These are phyloP conservation scores for Drosophila greeni DNA, from an alignment of 2,888 invertebrate species.

Conservation along the genomic window DNA sequence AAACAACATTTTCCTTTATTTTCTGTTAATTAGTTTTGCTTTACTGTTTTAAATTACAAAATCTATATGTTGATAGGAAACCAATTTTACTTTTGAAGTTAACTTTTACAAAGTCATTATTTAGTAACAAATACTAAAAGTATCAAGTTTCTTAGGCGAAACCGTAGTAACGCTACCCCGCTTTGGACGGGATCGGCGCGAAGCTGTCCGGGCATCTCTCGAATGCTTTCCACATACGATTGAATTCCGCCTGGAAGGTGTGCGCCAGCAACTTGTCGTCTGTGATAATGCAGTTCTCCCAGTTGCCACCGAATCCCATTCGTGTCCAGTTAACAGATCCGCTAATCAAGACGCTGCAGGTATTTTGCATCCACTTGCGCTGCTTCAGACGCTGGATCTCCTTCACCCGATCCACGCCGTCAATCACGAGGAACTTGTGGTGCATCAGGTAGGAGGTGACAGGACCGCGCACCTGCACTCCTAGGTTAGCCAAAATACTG, in stretches of 20 bases:
- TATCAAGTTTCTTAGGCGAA: neutral
- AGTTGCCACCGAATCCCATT: constrained; percentile 75
- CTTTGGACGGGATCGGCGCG: neutral
- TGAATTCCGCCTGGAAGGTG: constrained; percentile 70
- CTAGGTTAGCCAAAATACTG: constrained; percentile 37
- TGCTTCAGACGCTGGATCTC: constrained; percentile 8
- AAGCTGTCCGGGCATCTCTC: neutral
- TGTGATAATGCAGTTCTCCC: constrained; percentile 75
- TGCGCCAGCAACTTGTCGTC: constrained; percentile 52
- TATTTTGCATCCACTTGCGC: constrained; percentile 1
- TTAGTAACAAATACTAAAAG: neutral
- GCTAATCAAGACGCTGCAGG: constrained; percentile 52
- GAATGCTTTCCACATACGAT: constrained; percentile 75
- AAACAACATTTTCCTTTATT: no score
- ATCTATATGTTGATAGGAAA: no score
- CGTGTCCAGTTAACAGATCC: constrained; percentile 77
- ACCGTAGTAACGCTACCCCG: neutral
- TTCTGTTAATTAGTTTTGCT: neutral
- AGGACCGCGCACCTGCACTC: constrained; percentile 72
- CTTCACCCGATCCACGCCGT: constrained; percentile 58
- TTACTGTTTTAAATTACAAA: neutral
- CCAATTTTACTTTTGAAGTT: neutral
- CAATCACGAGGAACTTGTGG: constrained; percentile 77
- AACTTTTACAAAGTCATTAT: neutral
- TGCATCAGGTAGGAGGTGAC: constrained; percentile 71